These are phyloP conservation scores for Noctua pronuba DNA, from an alignment of 2,888 invertebrate genomes.

Conservation along the genomic window DNA sequence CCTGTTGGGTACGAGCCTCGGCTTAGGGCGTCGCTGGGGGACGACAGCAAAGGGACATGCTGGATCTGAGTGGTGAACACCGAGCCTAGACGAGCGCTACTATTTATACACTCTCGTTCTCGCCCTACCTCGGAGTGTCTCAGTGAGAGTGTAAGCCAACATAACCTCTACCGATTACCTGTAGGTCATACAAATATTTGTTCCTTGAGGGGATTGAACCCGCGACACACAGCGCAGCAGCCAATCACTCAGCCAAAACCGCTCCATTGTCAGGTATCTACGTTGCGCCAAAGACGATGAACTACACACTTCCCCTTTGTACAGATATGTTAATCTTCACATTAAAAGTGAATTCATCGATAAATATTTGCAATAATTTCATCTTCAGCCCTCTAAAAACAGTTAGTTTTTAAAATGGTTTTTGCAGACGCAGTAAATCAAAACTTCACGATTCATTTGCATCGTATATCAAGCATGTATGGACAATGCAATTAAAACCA, in stretches of 20 bases:
- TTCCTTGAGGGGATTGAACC: too few species aligned
- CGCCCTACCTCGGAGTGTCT: not conserved
- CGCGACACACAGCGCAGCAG: too few species aligned
- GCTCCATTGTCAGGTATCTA: not conserved
- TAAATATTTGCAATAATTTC: not conserved
- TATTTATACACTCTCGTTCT: not conserved
- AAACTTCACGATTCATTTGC: constrained; percentile 10
- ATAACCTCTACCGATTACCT: too few species aligned
- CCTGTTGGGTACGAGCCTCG: too few species aligned
- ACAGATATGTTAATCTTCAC: not conserved
- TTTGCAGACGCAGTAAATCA: not conserved
- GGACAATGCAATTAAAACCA: constrained; percentile 23
- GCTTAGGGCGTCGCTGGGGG: too few species aligned
- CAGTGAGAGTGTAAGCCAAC: too few species aligned
- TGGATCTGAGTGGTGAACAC: too few species aligned
- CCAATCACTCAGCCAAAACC: too few species aligned
- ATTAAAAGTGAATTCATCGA: not conserved
- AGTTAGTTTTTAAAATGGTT: not conserved
- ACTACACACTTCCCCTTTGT: not conserved
- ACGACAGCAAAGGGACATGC: too few species aligned
- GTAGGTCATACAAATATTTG: too few species aligned
- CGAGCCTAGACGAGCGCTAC: not conserved
- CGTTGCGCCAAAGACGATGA: not conserved
- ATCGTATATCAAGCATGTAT: not conserved
- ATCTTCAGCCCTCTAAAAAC: not conserved